Conservation (phyloP, 2,888 invertebrate species). For the Caenorhabditis doughertyi region DNA sequence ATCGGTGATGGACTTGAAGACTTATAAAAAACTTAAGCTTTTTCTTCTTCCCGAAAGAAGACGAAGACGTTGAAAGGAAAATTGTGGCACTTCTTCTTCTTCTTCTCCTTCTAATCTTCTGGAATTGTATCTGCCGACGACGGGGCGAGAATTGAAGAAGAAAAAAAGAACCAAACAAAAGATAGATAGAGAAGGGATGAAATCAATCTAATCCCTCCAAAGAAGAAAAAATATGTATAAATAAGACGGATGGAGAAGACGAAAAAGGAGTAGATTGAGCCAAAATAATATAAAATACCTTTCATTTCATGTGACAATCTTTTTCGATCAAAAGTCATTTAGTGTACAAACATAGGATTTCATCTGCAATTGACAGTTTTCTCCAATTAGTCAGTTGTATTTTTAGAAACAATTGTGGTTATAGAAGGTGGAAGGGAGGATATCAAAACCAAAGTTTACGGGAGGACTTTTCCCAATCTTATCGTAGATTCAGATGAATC, state of each 20-base stretch:
- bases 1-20: not conserved
- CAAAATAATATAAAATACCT: conserved; percentile 1
- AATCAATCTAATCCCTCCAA: conserved; percentile 45
- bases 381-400: not conserved
- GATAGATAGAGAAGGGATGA: conserved; percentile 33
- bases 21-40: conserved; percentile 51
- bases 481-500: too few relatives aligned
- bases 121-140: conserved; percentile 51
- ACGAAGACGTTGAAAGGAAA: not conserved
- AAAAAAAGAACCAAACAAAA: conserved; percentile 53
- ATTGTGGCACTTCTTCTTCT: conserved; percentile 2
- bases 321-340: conserved; percentile 4
- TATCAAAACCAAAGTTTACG: too few relatives aligned
- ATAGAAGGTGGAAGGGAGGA: too few relatives aligned
- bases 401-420: not conserved
- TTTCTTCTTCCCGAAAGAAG: conserved; percentile 12
- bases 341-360: not conserved
- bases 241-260: conserved; percentile 7
- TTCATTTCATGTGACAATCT: not conserved
- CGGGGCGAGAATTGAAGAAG: conserved; percentile 16
- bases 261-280: conserved; percentile 9
- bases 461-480: too few relatives aligned
- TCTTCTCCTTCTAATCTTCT: conserved; percentile 61
- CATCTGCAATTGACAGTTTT: not conserved
- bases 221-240: conserved; percentile 24